Evolutionary conservation across 2,888 invertebrate species (phyloP).

Genomic region (Hypomecis atomaria): DNA sequence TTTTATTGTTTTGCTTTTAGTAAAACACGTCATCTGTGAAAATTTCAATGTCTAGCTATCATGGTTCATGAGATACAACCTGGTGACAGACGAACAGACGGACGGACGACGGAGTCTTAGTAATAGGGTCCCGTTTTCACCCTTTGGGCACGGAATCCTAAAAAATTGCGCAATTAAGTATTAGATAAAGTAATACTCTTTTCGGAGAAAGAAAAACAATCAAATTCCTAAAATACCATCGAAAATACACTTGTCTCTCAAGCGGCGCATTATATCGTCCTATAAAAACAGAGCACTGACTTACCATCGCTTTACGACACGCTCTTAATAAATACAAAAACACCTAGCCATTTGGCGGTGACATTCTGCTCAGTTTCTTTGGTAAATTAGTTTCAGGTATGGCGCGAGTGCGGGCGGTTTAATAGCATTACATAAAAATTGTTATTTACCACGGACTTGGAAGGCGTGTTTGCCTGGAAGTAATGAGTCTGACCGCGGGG

Average conservation of each 20-base stretch:
- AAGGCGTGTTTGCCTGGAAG: no score
- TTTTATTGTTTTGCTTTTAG: no score
- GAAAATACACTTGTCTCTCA: slow-evolving; percentile 7
- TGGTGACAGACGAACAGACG: no score
- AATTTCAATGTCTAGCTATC: no score
- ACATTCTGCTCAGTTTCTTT: slow-evolving; percentile 45
- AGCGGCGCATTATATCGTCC: slow-evolving; percentile 21
- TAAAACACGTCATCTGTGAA: no score
- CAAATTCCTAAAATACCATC: background rate
- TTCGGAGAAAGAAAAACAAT: background rate
- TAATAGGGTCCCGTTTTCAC: no score
- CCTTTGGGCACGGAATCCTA: no score
- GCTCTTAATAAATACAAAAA: slow-evolving; percentile 45
- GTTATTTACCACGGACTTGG: no score
- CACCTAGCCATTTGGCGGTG: slow-evolving; percentile 44
- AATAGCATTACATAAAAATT: background rate
- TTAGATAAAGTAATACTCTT: background rate
- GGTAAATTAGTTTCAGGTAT: slow-evolving; percentile 44
- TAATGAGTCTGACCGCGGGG: no score
- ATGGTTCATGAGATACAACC: no score
- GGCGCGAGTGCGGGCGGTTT: slow-evolving; percentile 20
- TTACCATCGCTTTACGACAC: slow-evolving; percentile 34
- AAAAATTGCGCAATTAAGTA: no score
- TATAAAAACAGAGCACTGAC: slow-evolving; percentile 31
- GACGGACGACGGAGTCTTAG: no score